Evolutionary conservation across 2,888 invertebrate species (phyloP).

Genomic region (Ypsolopha sequella): DNA sequence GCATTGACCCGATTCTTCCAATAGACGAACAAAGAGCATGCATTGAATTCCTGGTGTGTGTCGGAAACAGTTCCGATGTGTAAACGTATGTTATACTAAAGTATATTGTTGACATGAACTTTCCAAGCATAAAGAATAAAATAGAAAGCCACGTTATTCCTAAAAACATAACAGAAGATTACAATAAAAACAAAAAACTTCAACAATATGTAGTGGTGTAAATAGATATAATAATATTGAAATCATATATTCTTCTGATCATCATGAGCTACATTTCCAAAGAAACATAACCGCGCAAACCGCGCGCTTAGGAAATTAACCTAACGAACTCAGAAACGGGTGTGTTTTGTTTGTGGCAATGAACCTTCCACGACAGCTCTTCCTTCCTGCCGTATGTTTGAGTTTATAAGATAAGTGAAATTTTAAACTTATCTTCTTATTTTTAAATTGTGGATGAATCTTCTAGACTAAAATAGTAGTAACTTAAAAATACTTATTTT

Average conservation of each 20-base stretch:
- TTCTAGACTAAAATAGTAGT: neutral
- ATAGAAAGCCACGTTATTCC: slow-evolving; percentile 56
- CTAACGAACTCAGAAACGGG: neutral
- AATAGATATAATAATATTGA: neutral
- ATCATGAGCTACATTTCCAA: neutral
- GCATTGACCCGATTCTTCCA: slow-evolving; percentile 74
- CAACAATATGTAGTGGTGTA: too few relatives aligned
- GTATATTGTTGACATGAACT: slow-evolving; percentile 73
- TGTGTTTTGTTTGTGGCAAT: neutral
- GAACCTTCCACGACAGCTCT: neutral
- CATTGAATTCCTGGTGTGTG: slow-evolving; percentile 74
- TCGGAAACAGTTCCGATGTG: slow-evolving; percentile 77
- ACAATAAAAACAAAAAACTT: too few relatives aligned
- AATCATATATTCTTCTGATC: neutral
- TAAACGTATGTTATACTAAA: slow-evolving; percentile 74
- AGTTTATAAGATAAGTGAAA: too few relatives aligned
- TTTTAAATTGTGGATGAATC: neutral
- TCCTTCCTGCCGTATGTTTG: neutral
- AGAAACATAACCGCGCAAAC: too few relatives aligned
- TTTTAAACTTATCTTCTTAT: neutral
- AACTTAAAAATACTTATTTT: too few relatives aligned
- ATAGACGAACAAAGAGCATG: slow-evolving; percentile 76
- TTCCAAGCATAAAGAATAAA: slow-evolving; percentile 69
- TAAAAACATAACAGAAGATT: slow-evolving; percentile 16
- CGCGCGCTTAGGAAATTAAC: too few relatives aligned